Evolutionary conservation across 2,797 vertebrate genomes (phyloP), one percentile per base, ranked within the genome.

Genomic region (Schizopygopsis malacanthus): DNA sequence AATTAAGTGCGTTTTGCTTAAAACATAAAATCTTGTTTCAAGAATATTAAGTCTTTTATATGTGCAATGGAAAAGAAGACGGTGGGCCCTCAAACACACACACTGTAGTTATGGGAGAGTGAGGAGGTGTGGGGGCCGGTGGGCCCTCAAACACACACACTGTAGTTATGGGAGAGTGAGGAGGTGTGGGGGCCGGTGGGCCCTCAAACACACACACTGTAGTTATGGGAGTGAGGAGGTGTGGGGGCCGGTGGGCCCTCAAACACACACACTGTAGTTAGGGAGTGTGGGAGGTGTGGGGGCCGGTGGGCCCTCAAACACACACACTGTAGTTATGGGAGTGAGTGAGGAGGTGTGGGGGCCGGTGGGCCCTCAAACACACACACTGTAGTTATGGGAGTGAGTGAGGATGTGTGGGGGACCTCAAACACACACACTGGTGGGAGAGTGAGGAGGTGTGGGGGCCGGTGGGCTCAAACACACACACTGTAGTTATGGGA

Each of bases 111-210:
- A 89, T 85, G 85, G 80, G 86, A 86, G 86, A 50, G 85, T 85
- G 80, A 88, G 81, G 81, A 72, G 85, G 79, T 79, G 95, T 93
- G 92, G 92, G 93, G 93, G 93, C 89, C 93, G 28, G 28, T 28
- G 28, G 28, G 28, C 28, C 28, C 28, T 2, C 28, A 33, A 33
- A 33, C 28, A 33, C 28, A 33, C 28, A 33, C 28, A 33, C 28
- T 33, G 28, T 33, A 33, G 2, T 33, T 33, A 33, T 33, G 28
- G 28, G 83, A 70, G 6, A 89, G 93, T 92, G 93, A 92, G 90
- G 67, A 73, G 69, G 69, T 33, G 28, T 0, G 28, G 28, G 28
- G 37, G 69, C 81, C 56, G 18, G 25, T 80, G 61, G 25, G 25
- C 78, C 70, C 61, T 70, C 22, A 50, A 5, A 72, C 67, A 80